A percentile compares a stretch with the other conserved stretches of the same genome.
Conservation (phyloP, 2,113 vertebrate genomes). For the Polypterus bichir region DNA sequence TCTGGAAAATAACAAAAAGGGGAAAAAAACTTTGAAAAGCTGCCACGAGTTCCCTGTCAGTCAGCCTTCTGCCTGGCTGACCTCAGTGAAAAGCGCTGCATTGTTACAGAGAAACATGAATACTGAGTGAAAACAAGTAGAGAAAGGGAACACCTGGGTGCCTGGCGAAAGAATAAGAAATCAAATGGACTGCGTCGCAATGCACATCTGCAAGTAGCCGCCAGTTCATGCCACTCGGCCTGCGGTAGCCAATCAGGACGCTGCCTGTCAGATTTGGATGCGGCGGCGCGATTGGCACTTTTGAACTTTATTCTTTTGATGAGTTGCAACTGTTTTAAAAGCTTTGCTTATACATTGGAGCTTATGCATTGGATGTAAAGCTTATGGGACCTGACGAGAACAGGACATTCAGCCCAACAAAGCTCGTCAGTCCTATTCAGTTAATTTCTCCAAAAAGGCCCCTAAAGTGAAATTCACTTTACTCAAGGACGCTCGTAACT, state of each 20-base stretch:
- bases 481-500: too few species aligned
- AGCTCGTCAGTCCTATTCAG: too few species aligned
- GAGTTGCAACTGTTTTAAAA: constrained; percentile 4
- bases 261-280: too few species aligned
- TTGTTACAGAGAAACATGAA: constrained; percentile 57
- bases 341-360: background rate
- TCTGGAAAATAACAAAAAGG: constrained; percentile 28
- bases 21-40: constrained; percentile 49
- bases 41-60: constrained; percentile 74
- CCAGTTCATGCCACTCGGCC: constrained; percentile 1
- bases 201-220: constrained; percentile 8
- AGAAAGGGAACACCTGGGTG: constrained; percentile 33
- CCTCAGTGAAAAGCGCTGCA: constrained; percentile 56
- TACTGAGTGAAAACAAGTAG: constrained; percentile 57
- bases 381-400: too few species aligned
- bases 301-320: background rate
- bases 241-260: background rate
- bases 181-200: constrained; percentile 5
- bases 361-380: too few species aligned
- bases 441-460: too few species aligned
- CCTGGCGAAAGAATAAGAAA: constrained; percentile 1
- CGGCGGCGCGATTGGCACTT: too few species aligned
- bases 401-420: too few species aligned
- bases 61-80: constrained; percentile 61
- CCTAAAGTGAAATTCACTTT: too few species aligned